Evolutionary conservation across 2,113 vertebrate genomes (phyloP).

Genomic region (Clarias batrachus): DNA sequence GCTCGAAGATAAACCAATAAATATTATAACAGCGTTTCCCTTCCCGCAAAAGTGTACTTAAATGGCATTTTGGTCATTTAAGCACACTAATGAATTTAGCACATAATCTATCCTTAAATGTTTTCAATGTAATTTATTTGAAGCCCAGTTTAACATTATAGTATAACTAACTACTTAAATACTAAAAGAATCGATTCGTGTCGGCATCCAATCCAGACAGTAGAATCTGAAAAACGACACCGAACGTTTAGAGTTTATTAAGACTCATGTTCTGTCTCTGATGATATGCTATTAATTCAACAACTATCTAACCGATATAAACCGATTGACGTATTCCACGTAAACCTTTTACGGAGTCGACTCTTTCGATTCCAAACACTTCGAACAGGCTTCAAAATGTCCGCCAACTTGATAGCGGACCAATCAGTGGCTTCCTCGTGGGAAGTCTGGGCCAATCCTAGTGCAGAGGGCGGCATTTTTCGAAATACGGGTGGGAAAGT

Average conservation of each 20-base stretch:
- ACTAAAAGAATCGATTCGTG: neutral
- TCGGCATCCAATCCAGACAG: neutral
- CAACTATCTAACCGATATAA: neutral
- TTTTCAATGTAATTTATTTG: neutral
- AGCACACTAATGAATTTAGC: neutral
- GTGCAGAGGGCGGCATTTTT: neutral
- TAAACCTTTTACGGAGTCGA: neutral
- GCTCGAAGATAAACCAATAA: neutral
- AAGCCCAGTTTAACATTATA: neutral
- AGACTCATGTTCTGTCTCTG: neutral
- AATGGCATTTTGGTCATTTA: neutral
- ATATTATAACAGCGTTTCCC: neutral
- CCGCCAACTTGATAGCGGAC: neutral
- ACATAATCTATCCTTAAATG: neutral
- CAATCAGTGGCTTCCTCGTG: neutral
- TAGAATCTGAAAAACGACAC: neutral
- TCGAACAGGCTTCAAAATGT: neutral
- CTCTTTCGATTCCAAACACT: neutral
- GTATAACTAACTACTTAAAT: neutral
- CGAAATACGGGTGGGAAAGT: slow-evolving; percentile 57
- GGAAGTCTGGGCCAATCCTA: neutral
- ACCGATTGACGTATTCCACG: neutral
- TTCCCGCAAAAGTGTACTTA: neutral
- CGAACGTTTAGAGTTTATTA: neutral
- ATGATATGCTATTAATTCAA: too few species aligned